Evolutionary conservation across 2,888 invertebrate species (phyloP).

Genomic region (Agrotis clavis): DNA sequence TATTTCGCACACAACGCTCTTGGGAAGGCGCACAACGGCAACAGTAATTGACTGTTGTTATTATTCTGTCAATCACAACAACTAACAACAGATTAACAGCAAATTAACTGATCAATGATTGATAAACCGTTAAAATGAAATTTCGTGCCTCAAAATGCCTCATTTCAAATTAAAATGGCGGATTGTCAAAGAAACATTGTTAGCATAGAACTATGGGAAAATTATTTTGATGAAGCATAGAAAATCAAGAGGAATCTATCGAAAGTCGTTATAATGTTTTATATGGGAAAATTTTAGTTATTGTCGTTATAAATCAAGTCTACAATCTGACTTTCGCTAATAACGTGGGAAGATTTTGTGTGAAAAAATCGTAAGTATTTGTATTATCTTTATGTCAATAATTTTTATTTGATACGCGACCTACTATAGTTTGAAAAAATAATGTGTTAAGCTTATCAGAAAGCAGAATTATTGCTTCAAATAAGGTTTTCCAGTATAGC

Average conservation of each 20-base stretch:
- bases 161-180: too few species aligned
- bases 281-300: slow-evolving; percentile 19
- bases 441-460: too few species aligned
- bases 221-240: slow-evolving; percentile 20
- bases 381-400: background rate
- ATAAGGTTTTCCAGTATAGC: too few species aligned
- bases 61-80: background rate
- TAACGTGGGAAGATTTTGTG: slow-evolving; percentile 15
- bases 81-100: background rate
- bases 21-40: too few species aligned
- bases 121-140: background rate
- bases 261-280: slow-evolving; percentile 30
- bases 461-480: too few species aligned
- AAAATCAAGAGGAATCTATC: slow-evolving; percentile 11
- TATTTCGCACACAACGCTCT: too few species aligned
- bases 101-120: background rate
- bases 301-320: background rate
- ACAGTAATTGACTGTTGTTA: background rate
- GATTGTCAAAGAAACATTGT: background rate
- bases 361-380: slow-evolving; percentile 7
- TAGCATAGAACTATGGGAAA: slow-evolving; percentile 17
- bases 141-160: background rate
- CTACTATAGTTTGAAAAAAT: background rate
- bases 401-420: background rate
- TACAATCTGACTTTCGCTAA: slow-evolving; percentile 30